Evolutionary conservation across 2,113 vertebrate genomes (phyloP).

Genomic region (Macrotus californicus): DNA sequence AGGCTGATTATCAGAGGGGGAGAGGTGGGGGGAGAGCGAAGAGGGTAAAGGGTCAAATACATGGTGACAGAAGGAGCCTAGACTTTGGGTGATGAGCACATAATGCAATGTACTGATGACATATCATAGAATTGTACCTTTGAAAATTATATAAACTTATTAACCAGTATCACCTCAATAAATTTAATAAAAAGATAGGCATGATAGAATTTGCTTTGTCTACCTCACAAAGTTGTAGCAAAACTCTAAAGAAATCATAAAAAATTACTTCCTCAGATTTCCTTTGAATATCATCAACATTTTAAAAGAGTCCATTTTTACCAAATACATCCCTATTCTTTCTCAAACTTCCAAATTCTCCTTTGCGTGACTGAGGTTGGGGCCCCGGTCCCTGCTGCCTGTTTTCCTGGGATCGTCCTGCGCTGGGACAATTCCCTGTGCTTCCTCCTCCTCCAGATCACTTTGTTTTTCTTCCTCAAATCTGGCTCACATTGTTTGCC

Average conservation of each 20-base stretch:
- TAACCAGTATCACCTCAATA: background rate
- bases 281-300: background rate
- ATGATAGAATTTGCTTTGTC: background rate
- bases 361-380: background rate
- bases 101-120: background rate
- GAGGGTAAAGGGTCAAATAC: background rate
- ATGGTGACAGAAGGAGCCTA: background rate
- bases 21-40: background rate
- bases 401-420: background rate
- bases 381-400: background rate
- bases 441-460: background rate
- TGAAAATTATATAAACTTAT: background rate
- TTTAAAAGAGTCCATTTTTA: background rate
- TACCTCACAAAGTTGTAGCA: background rate
- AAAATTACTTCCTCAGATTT: background rate
- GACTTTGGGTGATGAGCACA: background rate
- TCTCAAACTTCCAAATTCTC: background rate
- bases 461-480: background rate
- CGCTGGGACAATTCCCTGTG: background rate
- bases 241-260: background rate
- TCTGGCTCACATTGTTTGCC: background rate
- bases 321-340: background rate
- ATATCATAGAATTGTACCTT: background rate
- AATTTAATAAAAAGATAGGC: background rate
- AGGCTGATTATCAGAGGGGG: background rate